Evolutionary conservation across 2,797 vertebrate species (phyloP), one percentile per base, ranked within the genome.

Genomic region (Sebastes cheni): DNA sequence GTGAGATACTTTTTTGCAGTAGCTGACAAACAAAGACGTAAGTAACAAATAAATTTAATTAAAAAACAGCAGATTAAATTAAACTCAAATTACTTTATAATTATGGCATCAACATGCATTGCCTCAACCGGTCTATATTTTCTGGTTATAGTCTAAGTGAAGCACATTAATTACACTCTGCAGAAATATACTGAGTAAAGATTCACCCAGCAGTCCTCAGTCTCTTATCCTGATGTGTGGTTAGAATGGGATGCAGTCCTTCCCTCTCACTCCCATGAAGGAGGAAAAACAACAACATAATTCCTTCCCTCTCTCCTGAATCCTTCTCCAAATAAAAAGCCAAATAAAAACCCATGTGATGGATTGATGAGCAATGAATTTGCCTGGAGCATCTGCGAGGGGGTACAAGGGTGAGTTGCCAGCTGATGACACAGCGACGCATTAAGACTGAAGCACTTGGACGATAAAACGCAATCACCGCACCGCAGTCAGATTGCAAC

Each of bases 361-460:
- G 88, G 89, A 89, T 90, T 91, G 91, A 94, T 94, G 89, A 93
- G 89, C 87, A 91, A 84, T 86, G 80, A 92, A 89, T 88, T 90
- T 88, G 58, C 85, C 32, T 30, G 36, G 76, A 82, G 84, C 83
- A 83, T 89, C 83, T 92, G 85, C 72, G 59, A 88, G 81, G 42
- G 76, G 88, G 74, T 83, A 67, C 75, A 83, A 69, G 89, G 82
- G 70, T 88, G 84, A 90, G 86, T 86, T 88, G 83, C 89, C 81
- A 81, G 85, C 88, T 79, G 90, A 92, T 87, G 81, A 88, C 75
- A 83, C 79, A 69, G 75, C 55, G 66, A 68, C 73, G 50, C 90
- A 87, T 90, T 90, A 82, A 89, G 86, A 89, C 72, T 12, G 79
- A 87, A 84, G 82, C 85, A 81, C 85, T 78, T 79, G 80, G 68